These are phyloP conservation scores for Poeciliopsis infans DNA, from an alignment of 2,797 vertebrate species.

Conservation along the genomic window DNA sequence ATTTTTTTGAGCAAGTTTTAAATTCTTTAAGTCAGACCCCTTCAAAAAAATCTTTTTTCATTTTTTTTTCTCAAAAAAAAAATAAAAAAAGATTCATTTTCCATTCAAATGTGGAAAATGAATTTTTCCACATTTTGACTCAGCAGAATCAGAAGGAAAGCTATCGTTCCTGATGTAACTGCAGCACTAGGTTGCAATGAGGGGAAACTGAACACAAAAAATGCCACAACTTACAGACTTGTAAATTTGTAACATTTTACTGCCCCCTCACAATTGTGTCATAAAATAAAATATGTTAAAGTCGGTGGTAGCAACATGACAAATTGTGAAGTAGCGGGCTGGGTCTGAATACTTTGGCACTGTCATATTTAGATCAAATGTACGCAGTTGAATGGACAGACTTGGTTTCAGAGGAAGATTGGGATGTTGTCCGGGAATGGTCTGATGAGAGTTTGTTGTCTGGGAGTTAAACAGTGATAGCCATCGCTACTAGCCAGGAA, in stretches of 20 bases:
- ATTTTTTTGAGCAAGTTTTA: background rate
- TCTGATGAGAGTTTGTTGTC: constrained; percentile 40
- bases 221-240: background rate
- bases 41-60: background rate
- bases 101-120: background rate
- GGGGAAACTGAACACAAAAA: background rate
- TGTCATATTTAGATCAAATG: background rate
- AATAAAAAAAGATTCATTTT: no score
- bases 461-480: constrained; percentile 53
- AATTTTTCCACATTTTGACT: background rate
- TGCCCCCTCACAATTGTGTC: background rate
- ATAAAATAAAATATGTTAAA: background rate
- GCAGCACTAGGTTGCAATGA: background rate
- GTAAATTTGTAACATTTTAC: background rate
- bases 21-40: background rate
- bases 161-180: no score
- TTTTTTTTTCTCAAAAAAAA: no score
- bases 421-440: constrained; percentile 29
- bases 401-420: constrained; percentile 8
- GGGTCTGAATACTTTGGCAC: background rate
- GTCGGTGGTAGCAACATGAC: background rate
- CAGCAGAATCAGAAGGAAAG: background rate
- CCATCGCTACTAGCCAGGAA: constrained; percentile 69
- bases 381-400: background rate
- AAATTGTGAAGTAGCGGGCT: background rate